Base-by-base conservation (phyloP, 1,140 invertebrate species). In the Sinella curviseta region DNA sequence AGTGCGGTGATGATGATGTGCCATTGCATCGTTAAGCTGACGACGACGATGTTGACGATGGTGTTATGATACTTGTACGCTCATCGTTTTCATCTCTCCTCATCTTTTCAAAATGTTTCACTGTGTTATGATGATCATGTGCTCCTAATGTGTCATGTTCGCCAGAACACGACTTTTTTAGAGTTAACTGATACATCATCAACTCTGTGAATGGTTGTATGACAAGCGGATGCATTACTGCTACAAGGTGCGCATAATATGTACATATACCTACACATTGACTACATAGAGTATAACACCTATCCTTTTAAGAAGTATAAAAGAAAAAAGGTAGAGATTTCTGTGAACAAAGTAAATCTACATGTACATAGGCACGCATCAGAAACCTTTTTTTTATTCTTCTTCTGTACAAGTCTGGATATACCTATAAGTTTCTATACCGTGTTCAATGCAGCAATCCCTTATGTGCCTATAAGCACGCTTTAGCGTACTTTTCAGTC, bases 121-220 rank as follows among this genome's bases (percentile, higher is more conserved):
- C 14, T 3, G 24, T 60, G 57, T 60, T 26, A 60, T 60, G 57
- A 60, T 60, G 57, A 60, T 60, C 57, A 60, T 60, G 57, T 60
- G 57, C 57, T 16, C 57, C 57, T 60, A 60, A 60, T 60, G 57
- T 60, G 57, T 60, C 57, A 60, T 60, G 57, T 26, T 60, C 57
- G 14, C 24, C 24, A 60, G 57, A 60, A 60, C 57, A 60, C 57
- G 57, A 26, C 57, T 26, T 60, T 16, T 60, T 4, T 3, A 16
- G 57, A 26, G 12, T 60, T 60, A n/a, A 60, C 57, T 60, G 12
- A 60, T 60, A 60, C 39, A 48, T 20, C 39, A 48, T 48, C 39
- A 48, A 20, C 39, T 48, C 20, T 20, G 39, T 48, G 39, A 20
- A 48, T 48, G 39, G 8, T 12, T 48, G 39, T 48, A 20, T 48